Evolutionary conservation across 2,113 vertebrate genomes (phyloP).

Genomic region (Ceyx cyanopectus): DNA sequence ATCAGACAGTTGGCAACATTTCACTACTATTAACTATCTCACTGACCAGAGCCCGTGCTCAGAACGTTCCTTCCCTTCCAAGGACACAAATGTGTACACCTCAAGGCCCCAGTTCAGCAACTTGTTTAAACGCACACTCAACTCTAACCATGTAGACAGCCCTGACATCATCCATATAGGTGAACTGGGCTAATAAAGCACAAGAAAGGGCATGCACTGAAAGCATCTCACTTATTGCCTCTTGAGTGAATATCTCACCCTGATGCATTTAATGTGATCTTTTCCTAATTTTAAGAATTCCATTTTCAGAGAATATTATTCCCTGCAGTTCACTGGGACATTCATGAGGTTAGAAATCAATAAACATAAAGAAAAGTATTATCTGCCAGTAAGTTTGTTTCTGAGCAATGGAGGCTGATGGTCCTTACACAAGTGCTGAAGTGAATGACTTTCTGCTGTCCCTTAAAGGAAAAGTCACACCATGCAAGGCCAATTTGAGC

Average conservation of each 20-base stretch:
- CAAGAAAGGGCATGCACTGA: background rate
- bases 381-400: background rate
- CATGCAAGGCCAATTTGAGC: fast-evolving
- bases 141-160: fast-evolving
- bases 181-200: background rate
- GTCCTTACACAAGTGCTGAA: background rate
- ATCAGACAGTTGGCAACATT: background rate
- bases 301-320: background rate
- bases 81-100: fast-evolving
- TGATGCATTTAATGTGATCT: background rate
- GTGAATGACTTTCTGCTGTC: background rate
- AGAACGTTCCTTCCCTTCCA: background rate
- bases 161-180: background rate
- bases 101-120: background rate
- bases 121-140: background rate
- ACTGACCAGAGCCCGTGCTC: background rate
- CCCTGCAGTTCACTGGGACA: background rate
- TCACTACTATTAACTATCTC: background rate
- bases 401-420: background rate
- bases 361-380: background rate
- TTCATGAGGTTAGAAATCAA: background rate
- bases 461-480: background rate
- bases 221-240: background rate
- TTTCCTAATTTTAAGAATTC: background rate
- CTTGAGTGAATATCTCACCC: background rate